Conservation (phyloP, 2,113 vertebrate species). For the Arenaria interpres region DNA sequence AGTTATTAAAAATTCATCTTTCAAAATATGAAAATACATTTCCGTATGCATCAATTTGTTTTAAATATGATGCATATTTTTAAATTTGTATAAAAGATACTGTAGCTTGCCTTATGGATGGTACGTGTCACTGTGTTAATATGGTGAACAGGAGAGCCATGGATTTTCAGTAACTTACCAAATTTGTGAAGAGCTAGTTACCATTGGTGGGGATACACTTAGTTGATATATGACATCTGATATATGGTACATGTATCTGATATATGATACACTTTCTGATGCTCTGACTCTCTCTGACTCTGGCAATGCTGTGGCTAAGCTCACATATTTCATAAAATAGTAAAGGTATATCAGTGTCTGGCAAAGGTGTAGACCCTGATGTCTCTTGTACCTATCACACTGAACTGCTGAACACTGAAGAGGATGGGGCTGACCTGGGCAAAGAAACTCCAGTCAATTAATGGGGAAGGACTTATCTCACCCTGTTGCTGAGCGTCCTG, state of each 20-base stretch:
- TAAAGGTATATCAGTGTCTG: not conserved
- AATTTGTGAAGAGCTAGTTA: not conserved
- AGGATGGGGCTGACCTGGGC: not conserved
- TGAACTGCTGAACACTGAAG: not conserved
- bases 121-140: not conserved
- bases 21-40: slow-evolving; percentile 21
- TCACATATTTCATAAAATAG: not conserved
- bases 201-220: not conserved
- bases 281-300: not conserved
- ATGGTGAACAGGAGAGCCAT: not conserved
- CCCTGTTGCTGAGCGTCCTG: not conserved
- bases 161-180: not conserved
- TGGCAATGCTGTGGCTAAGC: not conserved
- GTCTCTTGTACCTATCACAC: not conserved
- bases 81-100: not conserved
- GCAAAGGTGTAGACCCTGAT: not conserved
- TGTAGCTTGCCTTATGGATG: not conserved
- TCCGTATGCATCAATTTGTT: not conserved
- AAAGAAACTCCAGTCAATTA: not conserved
- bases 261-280: not conserved
- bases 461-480: not conserved
- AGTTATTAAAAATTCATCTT: slow-evolving; percentile 61
- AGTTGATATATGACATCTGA: too few relatives aligned
- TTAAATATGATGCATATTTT: slow-evolving; percentile 22
- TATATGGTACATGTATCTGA: too few relatives aligned